A percentile compares a stretch with the other conserved stretches of the same genome.
phyloP scores from a whole-genome alignment of 1,140 invertebrate species.

The Linepithema humile region DNA sequence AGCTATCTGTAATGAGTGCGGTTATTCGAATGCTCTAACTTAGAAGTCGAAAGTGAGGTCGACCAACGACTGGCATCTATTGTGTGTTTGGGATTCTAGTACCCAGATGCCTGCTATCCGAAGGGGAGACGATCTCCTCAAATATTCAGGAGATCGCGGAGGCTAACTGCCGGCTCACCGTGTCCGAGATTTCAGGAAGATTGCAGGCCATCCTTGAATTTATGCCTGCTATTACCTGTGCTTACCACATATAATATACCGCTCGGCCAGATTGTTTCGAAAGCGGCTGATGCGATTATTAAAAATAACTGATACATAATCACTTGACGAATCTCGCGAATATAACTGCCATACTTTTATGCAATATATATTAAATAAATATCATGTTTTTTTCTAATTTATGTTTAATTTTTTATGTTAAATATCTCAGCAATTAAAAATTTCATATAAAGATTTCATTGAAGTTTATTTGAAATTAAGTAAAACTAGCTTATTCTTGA shows the following conservation, averaged over 20 bases:
- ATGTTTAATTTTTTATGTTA: not conserved
- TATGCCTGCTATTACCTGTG: constrained; percentile 73
- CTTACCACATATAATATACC: constrained; percentile 12
- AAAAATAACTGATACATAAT: not conserved
- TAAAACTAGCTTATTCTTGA: not conserved
- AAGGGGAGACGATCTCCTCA: constrained; percentile 77
- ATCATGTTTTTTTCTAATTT: not conserved
- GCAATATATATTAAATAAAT: not conserved
- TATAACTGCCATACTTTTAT: not conserved
- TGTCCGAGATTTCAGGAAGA: constrained; percentile 83
- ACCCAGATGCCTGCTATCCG: constrained; percentile 48
- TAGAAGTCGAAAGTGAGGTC: constrained; percentile 37
- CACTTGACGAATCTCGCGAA: not conserved
- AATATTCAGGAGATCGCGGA: constrained; percentile 83
- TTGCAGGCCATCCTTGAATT: constrained; percentile 79
- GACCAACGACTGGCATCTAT: constrained; percentile 43
- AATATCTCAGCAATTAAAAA: not conserved
- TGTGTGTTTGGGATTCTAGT: constrained; percentile 34
- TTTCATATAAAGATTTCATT: not conserved
- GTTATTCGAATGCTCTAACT: constrained; percentile 14
- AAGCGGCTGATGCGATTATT: constrained; percentile 7
- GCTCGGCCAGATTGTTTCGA: constrained; percentile 5
- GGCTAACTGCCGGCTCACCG: constrained; percentile 80
- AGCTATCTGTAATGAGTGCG: constrained; percentile 3
- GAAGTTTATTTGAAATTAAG: not conserved